Evolutionary conservation across 1,140 invertebrate genomes (phyloP), one percentile per base, ranked within the genome.

Genomic region (Drosophila subpulchrella): DNA sequence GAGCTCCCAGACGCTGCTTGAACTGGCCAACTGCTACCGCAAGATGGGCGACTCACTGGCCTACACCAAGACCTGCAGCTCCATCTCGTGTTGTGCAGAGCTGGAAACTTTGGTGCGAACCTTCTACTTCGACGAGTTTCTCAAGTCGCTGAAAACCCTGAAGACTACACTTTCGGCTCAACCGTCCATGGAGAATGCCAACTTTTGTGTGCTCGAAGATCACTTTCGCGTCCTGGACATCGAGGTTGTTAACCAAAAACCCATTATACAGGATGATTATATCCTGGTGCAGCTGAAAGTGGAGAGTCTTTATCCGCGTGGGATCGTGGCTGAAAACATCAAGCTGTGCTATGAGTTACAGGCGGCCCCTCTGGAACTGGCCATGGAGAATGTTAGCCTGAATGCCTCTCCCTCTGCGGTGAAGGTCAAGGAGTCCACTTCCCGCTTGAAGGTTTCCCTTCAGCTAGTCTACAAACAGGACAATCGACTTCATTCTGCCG

Each of bases 1-100:
- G 13, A 96, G 95, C 6, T 96, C 96, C 0, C 95, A 97, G 82
- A 97, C 97, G 4, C 94, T 96, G 65, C 92, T 97, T 4, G 95
- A 98, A 81, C 93, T 99, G n/a, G 96, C 97, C 0, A 94, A 96
- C 50, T 98, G 97, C 82, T 98, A 98, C 81, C 94, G 95, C 63
- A 95, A 95, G 76, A 96, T 97, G 93, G 94, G 95, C 4, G 97
- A 98, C 90, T 93, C 93, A 93, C 91, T 81, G 83, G 95, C 95
- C 75, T 96, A 96, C 68, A 94, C 95, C 65, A 96, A 96, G 93
- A 94, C 95, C 48, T 96, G 96, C 91, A 95, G 96, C 58, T 95
- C 95, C 47, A 95, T 98, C 70, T 95, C 97, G 6, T 95, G 96
- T 82, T 95, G 94, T 42, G 92, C 94, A 10, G 94, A 96, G 86